Evolutionary conservation across 2,797 vertebrate genomes (phyloP).

Genomic region (Myripristis jacobus): DNA sequence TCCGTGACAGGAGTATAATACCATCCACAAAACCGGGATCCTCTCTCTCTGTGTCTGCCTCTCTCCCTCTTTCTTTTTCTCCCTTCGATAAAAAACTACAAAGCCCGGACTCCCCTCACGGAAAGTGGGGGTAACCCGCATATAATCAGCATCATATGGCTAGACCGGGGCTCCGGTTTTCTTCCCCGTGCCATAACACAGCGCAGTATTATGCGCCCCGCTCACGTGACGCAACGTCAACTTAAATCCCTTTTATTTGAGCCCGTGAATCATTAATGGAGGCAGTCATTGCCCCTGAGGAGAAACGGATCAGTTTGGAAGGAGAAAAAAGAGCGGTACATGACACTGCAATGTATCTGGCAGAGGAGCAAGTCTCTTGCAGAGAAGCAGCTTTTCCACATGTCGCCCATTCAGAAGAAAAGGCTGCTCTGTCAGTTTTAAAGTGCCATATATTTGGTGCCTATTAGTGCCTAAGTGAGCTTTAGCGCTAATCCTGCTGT

Average conservation of each 20-base stretch:
- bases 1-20: slow-evolving; percentile 82
- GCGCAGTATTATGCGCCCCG: slow-evolving; percentile 89
- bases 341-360: slow-evolving; percentile 78
- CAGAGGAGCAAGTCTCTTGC: slow-evolving; percentile 73
- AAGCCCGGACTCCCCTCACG: slow-evolving; percentile 86
- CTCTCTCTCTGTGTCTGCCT: slow-evolving; percentile 61
- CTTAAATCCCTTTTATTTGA: slow-evolving; percentile 98
- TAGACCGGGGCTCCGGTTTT: slow-evolving; percentile 90
- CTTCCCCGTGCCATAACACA: slow-evolving; percentile 94
- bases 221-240: slow-evolving; percentile 99
- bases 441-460: slow-evolving; percentile 75
- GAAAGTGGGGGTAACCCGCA: slow-evolving; percentile 88
- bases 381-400: slow-evolving; percentile 76
- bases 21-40: slow-evolving; percentile 76
- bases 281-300: slow-evolving; percentile 84
- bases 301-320: slow-evolving; percentile 78
- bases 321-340: slow-evolving; percentile 70
- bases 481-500: slow-evolving; percentile 51
- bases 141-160: slow-evolving; percentile 92
- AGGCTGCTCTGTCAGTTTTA: slow-evolving; percentile 72
- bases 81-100: slow-evolving; percentile 75
- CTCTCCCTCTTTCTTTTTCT: slow-evolving; percentile 50
- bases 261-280: slow-evolving; percentile 95
- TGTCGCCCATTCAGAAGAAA: slow-evolving; percentile 71
- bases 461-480: slow-evolving; percentile 68